Conservation (phyloP, 2,797 vertebrate genomes). For the Notamacropus eugenii region DNA sequence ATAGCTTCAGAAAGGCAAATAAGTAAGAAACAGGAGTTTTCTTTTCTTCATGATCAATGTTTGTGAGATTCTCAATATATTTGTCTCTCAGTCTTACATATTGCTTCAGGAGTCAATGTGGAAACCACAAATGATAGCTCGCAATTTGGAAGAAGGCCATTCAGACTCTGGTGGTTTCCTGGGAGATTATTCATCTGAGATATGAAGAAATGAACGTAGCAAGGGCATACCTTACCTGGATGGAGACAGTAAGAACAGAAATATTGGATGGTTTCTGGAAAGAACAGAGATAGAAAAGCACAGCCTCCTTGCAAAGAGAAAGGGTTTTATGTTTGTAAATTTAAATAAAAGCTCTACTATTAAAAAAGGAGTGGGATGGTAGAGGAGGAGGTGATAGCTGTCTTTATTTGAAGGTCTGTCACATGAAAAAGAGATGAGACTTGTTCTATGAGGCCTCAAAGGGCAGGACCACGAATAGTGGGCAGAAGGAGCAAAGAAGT, state of each 20-base stretch:
- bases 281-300: not conserved
- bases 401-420: not conserved
- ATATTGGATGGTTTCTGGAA: too few species aligned
- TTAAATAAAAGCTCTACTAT: not conserved
- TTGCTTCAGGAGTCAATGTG: not conserved
- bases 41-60: not conserved
- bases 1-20: not conserved
- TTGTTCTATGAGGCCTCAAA: not conserved
- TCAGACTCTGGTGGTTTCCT: not conserved
- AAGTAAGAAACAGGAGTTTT: not conserved
- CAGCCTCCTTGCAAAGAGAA: not conserved
- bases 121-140: not conserved
- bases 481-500: not conserved
- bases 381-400: not conserved
- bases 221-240: not conserved
- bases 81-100: not conserved
- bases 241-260: not conserved
- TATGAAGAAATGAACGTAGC: not conserved
- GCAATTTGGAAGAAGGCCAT: not conserved
- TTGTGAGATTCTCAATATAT: not conserved
- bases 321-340: not conserved
- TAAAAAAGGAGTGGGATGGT: not conserved
- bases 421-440: not conserved
- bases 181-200: not conserved
- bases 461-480: not conserved